Conservation (phyloP, 2,797 vertebrate species). For the Cryptoblepharus egeriae region DNA sequence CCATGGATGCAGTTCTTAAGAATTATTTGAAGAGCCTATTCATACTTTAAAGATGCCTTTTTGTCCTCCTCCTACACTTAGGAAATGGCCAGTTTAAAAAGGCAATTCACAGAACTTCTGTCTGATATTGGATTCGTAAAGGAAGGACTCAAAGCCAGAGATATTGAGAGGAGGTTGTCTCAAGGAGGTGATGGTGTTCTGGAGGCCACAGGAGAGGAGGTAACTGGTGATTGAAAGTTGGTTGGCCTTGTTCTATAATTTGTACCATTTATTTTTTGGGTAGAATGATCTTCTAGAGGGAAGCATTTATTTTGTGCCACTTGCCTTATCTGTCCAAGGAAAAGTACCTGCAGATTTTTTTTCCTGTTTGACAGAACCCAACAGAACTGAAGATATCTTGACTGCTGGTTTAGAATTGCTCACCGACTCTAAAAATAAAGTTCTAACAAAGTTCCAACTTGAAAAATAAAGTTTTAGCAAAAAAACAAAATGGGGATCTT, state of each 20-base stretch:
- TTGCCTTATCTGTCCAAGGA: background rate
- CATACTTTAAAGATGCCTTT: background rate
- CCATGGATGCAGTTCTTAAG: background rate
- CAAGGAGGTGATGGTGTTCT: conserved; percentile 88
- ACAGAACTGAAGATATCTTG: background rate
- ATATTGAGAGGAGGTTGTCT: conserved; percentile 88
- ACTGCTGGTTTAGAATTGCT: background rate
- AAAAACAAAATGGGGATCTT: too few species aligned
- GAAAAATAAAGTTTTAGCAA: background rate
- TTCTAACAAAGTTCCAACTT: background rate
- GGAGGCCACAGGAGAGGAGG: conserved; percentile 93
- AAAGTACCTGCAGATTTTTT: background rate
- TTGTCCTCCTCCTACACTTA: conserved; percentile 54
- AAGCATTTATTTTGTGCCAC: background rate
- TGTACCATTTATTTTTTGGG: background rate
- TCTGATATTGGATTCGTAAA: conserved; percentile 98
- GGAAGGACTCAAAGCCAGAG: conserved; percentile 89
- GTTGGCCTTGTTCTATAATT: background rate
- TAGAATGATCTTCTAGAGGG: too few species aligned
- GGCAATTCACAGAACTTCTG: conserved; percentile 95
- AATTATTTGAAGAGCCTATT: background rate
- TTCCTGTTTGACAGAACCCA: background rate
- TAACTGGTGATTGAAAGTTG: conserved; percentile 59
- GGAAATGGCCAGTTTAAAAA: conserved; percentile 96
- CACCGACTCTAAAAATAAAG: background rate